Percentiles rank a stretch among this genome's conserved stretches.
Conservation (phyloP, 2,888 invertebrate genomes). For the Rotaria socialis region DNA sequence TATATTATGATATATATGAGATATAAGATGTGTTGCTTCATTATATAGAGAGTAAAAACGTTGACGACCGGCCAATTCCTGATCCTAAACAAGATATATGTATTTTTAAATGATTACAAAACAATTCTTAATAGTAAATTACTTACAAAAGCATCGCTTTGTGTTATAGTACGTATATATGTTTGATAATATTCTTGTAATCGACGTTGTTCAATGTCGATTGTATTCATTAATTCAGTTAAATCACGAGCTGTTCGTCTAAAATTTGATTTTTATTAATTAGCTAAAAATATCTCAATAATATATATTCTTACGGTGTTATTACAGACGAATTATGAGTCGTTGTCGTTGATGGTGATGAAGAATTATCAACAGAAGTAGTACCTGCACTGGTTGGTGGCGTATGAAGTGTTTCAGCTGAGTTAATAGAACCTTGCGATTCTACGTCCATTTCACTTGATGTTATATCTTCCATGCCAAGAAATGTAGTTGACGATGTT, state of each 20-base stretch:
- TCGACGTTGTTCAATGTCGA: not conserved
- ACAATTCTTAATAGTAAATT: not conserved
- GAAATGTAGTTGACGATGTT: not conserved
- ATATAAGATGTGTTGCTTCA: conserved; percentile 12
- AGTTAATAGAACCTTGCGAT: not conserved
- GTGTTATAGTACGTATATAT: conserved; percentile 19
- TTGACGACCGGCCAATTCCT: conserved; percentile 18
- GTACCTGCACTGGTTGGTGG: not conserved
- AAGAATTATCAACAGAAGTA: not conserved
- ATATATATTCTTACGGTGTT: not conserved
- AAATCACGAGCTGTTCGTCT: conserved; percentile 20
- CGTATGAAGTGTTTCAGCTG: not conserved
- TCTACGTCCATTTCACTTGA: conserved; percentile 5
- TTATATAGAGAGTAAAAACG: conserved; percentile 25
- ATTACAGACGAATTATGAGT: not conserved
- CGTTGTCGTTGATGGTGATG: not conserved
- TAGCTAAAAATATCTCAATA: not conserved
- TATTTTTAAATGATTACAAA: not conserved
- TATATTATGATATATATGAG: conserved; percentile 32
- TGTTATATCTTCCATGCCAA: conserved; percentile 31
- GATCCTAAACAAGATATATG: not conserved
- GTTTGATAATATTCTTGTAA: not conserved
- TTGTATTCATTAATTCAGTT: conserved; percentile 3
- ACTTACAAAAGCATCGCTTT: not conserved
- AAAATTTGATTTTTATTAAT: not conserved